Evolutionary conservation across 64 coral and sea anemone species (phyloP).

Genomic region (Montipora cactus): DNA sequence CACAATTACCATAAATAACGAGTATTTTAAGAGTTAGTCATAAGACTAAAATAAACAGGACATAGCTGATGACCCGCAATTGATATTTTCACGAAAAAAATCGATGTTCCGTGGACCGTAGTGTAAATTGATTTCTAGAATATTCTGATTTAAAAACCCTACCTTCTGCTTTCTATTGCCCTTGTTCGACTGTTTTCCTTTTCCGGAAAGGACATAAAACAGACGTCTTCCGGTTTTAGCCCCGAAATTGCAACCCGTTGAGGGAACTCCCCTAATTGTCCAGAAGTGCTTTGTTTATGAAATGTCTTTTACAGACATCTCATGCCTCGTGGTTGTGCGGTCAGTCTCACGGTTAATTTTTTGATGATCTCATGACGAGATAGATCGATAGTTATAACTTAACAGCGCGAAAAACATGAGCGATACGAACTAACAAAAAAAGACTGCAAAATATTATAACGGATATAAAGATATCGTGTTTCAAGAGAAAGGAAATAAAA

Average conservation of each 20-base stretch:
- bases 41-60: not conserved
- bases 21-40: conserved; percentile 2
- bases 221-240: not conserved
- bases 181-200: not conserved
- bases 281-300: conserved; percentile 1
- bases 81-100: not conserved
- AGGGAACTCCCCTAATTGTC: not conserved
- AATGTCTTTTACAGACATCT: not conserved
- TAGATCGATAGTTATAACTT: not conserved
- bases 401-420: conserved; percentile 1
- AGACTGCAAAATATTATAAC: not conserved
- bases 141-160: not conserved
- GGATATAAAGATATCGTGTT: not conserved
- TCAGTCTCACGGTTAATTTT: not conserved
- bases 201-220: not conserved
- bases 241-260: not conserved
- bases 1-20: not conserved
- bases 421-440: not conserved
- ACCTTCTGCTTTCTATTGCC: not conserved
- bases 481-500: not conserved
- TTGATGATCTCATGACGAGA: not conserved
- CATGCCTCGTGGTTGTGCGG: not conserved
- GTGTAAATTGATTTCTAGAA: not conserved
- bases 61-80: not conserved
- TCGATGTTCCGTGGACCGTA: not conserved